Base-by-base conservation (phyloP, 2,113 vertebrate species). In the Amazona vittata region DNA sequence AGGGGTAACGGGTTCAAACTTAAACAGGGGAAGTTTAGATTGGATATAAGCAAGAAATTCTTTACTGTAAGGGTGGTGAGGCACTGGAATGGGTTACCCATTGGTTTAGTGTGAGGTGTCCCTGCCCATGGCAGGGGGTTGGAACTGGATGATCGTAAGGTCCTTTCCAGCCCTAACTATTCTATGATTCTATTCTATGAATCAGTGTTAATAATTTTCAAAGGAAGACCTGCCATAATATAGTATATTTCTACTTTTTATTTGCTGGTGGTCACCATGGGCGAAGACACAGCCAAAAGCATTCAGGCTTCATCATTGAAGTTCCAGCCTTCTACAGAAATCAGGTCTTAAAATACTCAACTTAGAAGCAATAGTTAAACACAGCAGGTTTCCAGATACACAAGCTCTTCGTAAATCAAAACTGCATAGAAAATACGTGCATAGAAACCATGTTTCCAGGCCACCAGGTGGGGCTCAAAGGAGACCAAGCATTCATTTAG, bases 401-500 rank as follows among this genome's bases (percentile, higher is more conserved):
- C 13, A 63, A 70, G 52, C 29, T 41, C 11, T 8, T 79, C n/a
- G 79, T 76, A 84, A 89, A 62, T 24, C 37, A n/a, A 21, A 57
- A 57, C 55, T 21, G 31, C 47, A 49, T 49, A 33, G 33, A n/a
- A 70, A 37, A 59, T 3, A 43, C 12, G 16, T 12, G 15, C 33
- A 62, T 3, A 43, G 19, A 60, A 71, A 50, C 12, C 0, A 1
- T 47, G 24, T 21, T 78, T 62, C 44, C 37, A 70, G 15, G 69
- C 31, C 60, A 78, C 24, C 15, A 89, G 19, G 53, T 25, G n/a
- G 60, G 9, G 5, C 77, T 82, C 46, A 82, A 78, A 87, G 6
- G 81, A 25, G 29, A 67, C 15, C 12, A 0, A 0, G 29, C 10
- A 16, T 16, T 75, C 2, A 5, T 60, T 55, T n/a, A 44, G 31